Conservation (phyloP, 92 coral and sea anemone species). For the Zoanthus gigantus region DNA sequence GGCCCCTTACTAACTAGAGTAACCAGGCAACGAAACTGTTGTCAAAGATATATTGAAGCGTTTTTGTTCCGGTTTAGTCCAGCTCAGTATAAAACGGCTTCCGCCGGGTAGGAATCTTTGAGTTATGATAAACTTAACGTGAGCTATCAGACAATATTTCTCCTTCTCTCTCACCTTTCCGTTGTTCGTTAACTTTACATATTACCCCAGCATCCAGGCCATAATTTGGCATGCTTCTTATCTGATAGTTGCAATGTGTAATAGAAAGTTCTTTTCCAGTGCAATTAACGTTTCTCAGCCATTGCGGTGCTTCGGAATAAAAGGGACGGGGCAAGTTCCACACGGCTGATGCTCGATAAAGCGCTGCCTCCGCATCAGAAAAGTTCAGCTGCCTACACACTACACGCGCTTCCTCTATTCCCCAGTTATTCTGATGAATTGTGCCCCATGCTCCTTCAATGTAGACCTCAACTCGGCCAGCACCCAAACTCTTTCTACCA, state of each 20-base stretch:
- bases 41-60: too few species aligned
- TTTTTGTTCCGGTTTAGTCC: too few species aligned
- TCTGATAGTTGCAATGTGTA: slow-evolving; percentile 28
- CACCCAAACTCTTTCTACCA: slow-evolving; percentile 14
- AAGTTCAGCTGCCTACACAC: slow-evolving; percentile 36
- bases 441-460: slow-evolving; percentile 49
- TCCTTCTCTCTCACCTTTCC: neutral
- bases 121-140: too few species aligned
- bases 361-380: slow-evolving; percentile 15
- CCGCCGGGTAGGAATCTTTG: too few species aligned
- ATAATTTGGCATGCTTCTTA: slow-evolving; percentile 36
- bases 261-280: slow-evolving; percentile 20
- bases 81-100: too few species aligned
- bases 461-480: slow-evolving; percentile 40
- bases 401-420: slow-evolving; percentile 30
- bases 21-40: too few species aligned
- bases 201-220: slow-evolving; percentile 44
- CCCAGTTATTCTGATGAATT: slow-evolving; percentile 28
- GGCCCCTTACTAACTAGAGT: too few species aligned
- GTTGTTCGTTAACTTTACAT: neutral
- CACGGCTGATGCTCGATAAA: slow-evolving; percentile 32
- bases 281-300: slow-evolving; percentile 33
- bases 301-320: slow-evolving; percentile 1
- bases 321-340: slow-evolving; percentile 33
- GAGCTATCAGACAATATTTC: too few species aligned